Conservation (phyloP, 2,888 invertebrate genomes). For the Molanna angustata region DNA sequence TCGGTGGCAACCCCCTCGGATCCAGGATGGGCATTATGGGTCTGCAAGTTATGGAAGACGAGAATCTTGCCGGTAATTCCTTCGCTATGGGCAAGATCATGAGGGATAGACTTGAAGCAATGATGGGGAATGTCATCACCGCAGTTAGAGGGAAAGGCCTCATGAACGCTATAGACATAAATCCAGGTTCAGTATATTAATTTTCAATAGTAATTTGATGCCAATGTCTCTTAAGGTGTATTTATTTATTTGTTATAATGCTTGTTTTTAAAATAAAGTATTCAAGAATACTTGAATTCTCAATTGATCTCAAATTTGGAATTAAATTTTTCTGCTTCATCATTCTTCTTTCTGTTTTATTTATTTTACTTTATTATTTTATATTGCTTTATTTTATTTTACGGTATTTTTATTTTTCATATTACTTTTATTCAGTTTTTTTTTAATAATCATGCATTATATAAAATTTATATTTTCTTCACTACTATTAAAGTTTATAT, state of each 20-base stretch:
- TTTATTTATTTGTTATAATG: too few species aligned
- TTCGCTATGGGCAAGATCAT: slow-evolving; percentile 66
- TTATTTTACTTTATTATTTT: too few species aligned
- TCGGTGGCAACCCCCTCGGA: slow-evolving; percentile 80
- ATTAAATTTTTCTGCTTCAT: not conserved
- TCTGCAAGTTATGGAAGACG: slow-evolving; percentile 70
- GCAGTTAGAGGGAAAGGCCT: slow-evolving; percentile 74
- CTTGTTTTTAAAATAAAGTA: too few species aligned
- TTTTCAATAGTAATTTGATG: too few species aligned
- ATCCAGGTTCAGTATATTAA: slow-evolving; percentile 53
- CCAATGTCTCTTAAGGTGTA: too few species aligned
- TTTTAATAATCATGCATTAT: too few species aligned
- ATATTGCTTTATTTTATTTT: too few species aligned
- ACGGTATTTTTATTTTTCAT: too few species aligned
- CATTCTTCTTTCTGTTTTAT: not conserved
- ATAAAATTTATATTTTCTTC: too few species aligned
- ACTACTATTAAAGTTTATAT: too few species aligned
- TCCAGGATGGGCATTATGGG: slow-evolving; percentile 73
- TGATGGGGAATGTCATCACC: slow-evolving; percentile 62
- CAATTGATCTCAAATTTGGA: not conserved
- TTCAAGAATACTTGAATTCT: not conserved
- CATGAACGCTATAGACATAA: slow-evolving; percentile 72
- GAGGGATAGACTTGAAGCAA: slow-evolving; percentile 56
- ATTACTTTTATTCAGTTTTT: too few species aligned
- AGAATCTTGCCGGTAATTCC: slow-evolving; percentile 71